Conservation (phyloP, 2,113 vertebrate genomes). For the Sterrhoptilus dennistouni region DNA sequence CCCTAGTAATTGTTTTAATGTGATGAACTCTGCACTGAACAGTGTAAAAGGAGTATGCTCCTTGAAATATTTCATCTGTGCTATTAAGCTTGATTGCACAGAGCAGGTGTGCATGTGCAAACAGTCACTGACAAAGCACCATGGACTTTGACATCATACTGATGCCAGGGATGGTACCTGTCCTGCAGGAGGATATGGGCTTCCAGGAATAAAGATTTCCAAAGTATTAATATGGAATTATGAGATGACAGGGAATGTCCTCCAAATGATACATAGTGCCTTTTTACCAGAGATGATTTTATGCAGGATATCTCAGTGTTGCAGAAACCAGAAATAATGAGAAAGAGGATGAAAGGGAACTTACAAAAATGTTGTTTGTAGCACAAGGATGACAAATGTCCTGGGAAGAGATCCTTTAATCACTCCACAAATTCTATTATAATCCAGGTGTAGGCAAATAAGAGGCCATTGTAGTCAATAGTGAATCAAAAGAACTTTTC, state of each 20-base stretch:
- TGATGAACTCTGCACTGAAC: not conserved
- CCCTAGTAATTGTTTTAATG: not conserved
- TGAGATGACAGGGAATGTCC: not conserved
- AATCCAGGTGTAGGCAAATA: not conserved
- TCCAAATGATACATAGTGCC: not conserved
- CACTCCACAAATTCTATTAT: not conserved
- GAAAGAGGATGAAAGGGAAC: not conserved
- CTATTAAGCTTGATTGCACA: not conserved
- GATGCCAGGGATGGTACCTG: rapidly evolving
- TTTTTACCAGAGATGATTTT: not conserved
- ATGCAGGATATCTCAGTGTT: not conserved
- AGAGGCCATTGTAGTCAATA: not conserved
- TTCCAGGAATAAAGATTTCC: not conserved
- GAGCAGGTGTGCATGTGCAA: not conserved
- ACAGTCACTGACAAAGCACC: not conserved
- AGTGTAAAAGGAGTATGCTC: rapidly evolving
- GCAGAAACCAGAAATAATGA: not conserved
- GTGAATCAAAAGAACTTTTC: not conserved
- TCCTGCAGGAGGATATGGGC: not conserved
- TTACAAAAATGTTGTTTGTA: not conserved
- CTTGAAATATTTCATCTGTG: not conserved
- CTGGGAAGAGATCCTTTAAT: not conserved
- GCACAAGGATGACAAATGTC: not conserved
- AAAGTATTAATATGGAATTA: not conserved
- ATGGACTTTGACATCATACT: rapidly evolving